Conservation (phyloP, 2,888 invertebrate genomes). For the Lasioglossum figueresi region DNA sequence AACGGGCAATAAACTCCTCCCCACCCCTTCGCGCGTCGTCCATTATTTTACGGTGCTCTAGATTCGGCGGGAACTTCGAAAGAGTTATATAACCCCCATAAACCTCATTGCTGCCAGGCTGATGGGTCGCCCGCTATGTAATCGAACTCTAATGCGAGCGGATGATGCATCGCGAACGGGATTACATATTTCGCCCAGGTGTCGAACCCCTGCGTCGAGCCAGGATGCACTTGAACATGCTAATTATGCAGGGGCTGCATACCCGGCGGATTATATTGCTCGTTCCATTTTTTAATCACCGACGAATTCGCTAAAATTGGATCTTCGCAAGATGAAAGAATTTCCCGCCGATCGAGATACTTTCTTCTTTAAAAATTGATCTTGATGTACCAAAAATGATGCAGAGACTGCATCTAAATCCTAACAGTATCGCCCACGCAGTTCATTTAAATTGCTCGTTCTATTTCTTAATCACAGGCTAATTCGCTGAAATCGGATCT, state of each 20-base stretch:
- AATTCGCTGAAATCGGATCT: no score
- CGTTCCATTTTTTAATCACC: neutral
- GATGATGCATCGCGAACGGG: slow-evolving; percentile 46
- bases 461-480: no score
- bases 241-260: neutral
- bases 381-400: no score
- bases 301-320: neutral
- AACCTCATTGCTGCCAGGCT: slow-evolving; percentile 47
- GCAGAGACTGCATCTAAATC: no score
- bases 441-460: no score
- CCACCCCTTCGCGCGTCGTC: neutral
- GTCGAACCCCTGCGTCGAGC: neutral
- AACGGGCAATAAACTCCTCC: slow-evolving; percentile 66
- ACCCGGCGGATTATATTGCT: neutral
- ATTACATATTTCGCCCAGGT: slow-evolving; percentile 31
- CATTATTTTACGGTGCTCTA: slow-evolving; percentile 67
- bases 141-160: slow-evolving; percentile 59
- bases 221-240: neutral
- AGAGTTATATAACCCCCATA: slow-evolving; percentile 65
- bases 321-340: neutral
- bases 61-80: slow-evolving; percentile 49
- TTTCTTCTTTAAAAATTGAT: no score
- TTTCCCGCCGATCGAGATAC: no score
- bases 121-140: slow-evolving; percentile 34
- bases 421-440: no score